Evolutionary conservation across 2,113 vertebrate genomes (phyloP).

Genomic region (Melozone crissalis): DNA sequence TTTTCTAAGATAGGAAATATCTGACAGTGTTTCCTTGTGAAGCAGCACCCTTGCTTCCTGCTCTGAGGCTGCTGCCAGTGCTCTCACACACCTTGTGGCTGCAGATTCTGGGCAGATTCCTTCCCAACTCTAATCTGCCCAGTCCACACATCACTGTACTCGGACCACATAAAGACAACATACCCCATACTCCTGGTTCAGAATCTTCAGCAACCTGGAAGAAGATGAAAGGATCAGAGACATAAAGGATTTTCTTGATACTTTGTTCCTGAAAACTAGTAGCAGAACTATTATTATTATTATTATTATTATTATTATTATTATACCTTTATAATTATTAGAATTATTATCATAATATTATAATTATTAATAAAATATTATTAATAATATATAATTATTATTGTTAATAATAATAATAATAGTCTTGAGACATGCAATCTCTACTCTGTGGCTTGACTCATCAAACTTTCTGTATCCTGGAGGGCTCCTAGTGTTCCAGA

Average conservation of each 20-base stretch:
- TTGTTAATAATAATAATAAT: too few relatives aligned
- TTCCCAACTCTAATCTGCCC: neutral
- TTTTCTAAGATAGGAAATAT: neutral
- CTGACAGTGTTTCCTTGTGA: neutral
- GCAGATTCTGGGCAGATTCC: neutral
- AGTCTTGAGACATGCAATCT: neutral
- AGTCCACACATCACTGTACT: neutral
- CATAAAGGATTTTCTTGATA: neutral
- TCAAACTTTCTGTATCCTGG: neutral
- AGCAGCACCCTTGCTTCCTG: rapidly evolving
- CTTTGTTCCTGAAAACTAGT: neutral
- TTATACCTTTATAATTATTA: neutral
- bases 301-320: neutral
- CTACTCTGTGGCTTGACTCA: neutral
- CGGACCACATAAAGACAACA: neutral
- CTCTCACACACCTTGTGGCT: neutral
- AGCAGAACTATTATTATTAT: neutral
- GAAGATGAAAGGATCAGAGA: neutral
- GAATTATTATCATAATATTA: too few relatives aligned
- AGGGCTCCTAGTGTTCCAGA: neutral
- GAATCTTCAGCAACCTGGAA: neutral
- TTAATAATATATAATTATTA: too few relatives aligned
- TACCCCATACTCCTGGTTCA: neutral
- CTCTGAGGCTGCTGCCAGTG: neutral
- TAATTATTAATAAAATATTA: too few relatives aligned